Base-by-base conservation (phyloP, 2,888 invertebrate genomes). In the Campopleginae sp. region DNA sequence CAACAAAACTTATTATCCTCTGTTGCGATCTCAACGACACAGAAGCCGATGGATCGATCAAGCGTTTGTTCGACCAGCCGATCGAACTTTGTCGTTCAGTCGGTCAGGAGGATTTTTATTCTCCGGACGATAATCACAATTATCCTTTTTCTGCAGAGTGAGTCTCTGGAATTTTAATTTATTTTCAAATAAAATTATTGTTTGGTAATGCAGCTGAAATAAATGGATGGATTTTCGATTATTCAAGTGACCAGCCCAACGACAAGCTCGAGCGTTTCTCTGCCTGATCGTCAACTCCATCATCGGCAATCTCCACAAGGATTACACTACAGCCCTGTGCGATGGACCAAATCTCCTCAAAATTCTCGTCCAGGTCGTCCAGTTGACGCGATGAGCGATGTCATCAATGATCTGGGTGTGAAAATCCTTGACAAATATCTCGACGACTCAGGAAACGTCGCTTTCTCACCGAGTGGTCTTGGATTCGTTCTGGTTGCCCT, bases 391-490 rank as follows among this genome's bases (percentile, higher is more conserved):
- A 97, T 97, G 96, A 96, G 97, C 80, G 97, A 97, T 91, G 95
- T 97, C 54, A 96, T 97, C 63, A 98, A 98, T 92, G 96, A 96
- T 91, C 94, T 98, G 71, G 95, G 95, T 89, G 95, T 95, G 89
- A 93, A 94, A 88, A 90, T 93, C 17, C 90, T 93, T 12, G 92
- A 92, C 79, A 91, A 92, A 77, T 92, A 93, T 82, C 84, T 89
- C 17, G 87, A 88, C 6, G 86, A 88, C 48, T 51, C 27, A 19
- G 93, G 93, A 72, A 98, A 98, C 93, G 96, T 97, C 78, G 98
- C 97, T 5, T 96, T 98, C 91, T 98, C 98, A 0, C 98, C 98
- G 12, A 97, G 97, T 87, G 97, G 98, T 3, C 94, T 97, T 83
- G 96, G 96, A 90, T 97, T 97, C 89, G 97, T 98, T 38, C 94